Percentiles rank a stretch among this genome's conserved stretches.
phyloP scores from a whole-genome alignment of 2,888 invertebrate species.

The Cetonia aurata region DNA sequence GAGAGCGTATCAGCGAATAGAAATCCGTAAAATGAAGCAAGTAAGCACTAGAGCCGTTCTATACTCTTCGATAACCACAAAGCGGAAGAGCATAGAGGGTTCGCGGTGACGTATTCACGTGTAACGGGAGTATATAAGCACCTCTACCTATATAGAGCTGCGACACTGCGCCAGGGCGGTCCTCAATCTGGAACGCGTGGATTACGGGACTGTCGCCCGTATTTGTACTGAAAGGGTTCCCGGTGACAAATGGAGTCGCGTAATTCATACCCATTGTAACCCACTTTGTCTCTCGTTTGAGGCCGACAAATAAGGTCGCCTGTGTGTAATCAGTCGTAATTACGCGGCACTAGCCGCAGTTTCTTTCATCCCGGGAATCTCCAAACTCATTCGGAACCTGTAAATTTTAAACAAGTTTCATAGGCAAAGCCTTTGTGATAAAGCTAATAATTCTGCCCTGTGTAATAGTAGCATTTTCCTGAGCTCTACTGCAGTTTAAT shows the following conservation, averaged over 20 bases:
- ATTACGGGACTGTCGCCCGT: conserved; percentile 18
- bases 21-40: no score
- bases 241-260: conserved; percentile 28
- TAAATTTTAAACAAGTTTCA: conserved; percentile 15
- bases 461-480: no score
- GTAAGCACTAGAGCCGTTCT: no score
- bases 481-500: no score
- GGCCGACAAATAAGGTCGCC: conserved; percentile 31
- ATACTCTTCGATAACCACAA: no score
- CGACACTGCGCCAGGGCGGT: conserved; percentile 21
- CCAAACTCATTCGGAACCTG: conserved; percentile 19
- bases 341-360: conserved; percentile 24
- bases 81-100: no score
- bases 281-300: conserved; percentile 28
- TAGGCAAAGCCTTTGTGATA: background rate
- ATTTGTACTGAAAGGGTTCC: conserved; percentile 26
- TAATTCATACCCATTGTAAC: conserved; percentile 31
- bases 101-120: no score
- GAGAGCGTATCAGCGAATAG: no score
- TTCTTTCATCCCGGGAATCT: conserved; percentile 19
- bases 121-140: no score
- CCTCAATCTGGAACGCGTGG: conserved; percentile 22
- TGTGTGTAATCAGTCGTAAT: conserved; percentile 33
- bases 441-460: background rate
- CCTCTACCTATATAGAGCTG: background rate